Conservation (phyloP, 2,888 invertebrate genomes). For the Pollenia amentaria region DNA sequence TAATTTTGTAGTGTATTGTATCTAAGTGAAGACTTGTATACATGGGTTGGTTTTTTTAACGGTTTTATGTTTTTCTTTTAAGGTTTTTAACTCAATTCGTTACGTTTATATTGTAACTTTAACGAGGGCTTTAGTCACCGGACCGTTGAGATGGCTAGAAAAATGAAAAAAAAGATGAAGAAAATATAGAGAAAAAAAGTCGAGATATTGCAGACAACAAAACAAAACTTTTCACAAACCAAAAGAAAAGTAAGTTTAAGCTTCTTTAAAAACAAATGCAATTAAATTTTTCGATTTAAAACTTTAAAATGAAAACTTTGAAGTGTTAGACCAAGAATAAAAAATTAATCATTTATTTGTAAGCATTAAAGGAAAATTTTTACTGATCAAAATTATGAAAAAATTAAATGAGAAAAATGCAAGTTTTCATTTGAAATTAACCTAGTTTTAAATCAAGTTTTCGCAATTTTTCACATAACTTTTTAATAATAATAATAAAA, state of each 20-base stretch:
- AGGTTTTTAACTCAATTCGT: slow-evolving; percentile 63
- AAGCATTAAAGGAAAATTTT: no score
- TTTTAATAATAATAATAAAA: no score
- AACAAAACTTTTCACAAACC: slow-evolving; percentile 29
- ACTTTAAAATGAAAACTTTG: background rate
- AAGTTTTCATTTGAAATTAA: slow-evolving; percentile 31
- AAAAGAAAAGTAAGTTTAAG: background rate
- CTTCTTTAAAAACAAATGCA: slow-evolving; percentile 49
- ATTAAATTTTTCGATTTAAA: slow-evolving; percentile 56
- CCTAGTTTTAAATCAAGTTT: background rate
- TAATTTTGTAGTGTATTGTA: slow-evolving; percentile 64
- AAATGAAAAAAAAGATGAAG: slow-evolving; percentile 75
- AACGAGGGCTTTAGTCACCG: slow-evolving; percentile 83
- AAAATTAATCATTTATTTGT: no score
- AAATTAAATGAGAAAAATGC: slow-evolving; percentile 35
- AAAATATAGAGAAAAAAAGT: slow-evolving; percentile 68
- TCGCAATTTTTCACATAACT: background rate
- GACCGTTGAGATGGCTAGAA: slow-evolving; percentile 85
- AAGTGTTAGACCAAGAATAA: no score
- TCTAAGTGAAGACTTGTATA: slow-evolving; percentile 57
- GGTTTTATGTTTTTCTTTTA: slow-evolving; percentile 47
- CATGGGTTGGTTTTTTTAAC: slow-evolving; percentile 58
- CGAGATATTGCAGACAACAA: slow-evolving; percentile 30
- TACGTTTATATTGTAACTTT: slow-evolving; percentile 75
- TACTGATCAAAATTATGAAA: background rate